Conservation (phyloP, 2,888 invertebrate species). For the Ephialtes manifestator region DNA sequence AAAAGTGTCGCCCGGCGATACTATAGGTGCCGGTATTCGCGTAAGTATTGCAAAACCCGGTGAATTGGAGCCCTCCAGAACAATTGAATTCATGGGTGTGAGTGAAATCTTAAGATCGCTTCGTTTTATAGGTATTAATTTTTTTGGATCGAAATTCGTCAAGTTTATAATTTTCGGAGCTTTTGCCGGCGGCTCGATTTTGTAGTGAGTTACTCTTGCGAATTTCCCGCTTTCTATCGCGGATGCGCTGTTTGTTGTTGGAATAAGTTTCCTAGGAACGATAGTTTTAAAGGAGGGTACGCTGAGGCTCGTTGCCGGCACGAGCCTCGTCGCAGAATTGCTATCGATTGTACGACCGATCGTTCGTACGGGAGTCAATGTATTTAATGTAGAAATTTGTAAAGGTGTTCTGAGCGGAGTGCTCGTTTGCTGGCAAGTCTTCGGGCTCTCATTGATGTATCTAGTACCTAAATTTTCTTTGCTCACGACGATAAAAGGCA, state of each 20-base stretch:
- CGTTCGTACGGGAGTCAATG: slow-evolving; percentile 6
- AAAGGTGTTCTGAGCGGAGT: slow-evolving; percentile 43
- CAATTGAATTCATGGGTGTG: slow-evolving; percentile 67
- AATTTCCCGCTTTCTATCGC: slow-evolving; percentile 43
- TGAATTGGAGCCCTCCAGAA: slow-evolving; percentile 63
- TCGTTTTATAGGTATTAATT: slow-evolving; percentile 76
- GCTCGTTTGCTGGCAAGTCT: slow-evolving; percentile 40
- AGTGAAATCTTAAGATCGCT: slow-evolving; percentile 74
- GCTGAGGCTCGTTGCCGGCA: slow-evolving; percentile 36
- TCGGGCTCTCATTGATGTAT: slow-evolving; percentile 53
- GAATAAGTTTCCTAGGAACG: slow-evolving; percentile 56
- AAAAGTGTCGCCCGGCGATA: slow-evolving; percentile 78
- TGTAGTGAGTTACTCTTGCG: slow-evolving; percentile 71
- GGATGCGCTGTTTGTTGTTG: slow-evolving; percentile 35
- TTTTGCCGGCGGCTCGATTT: slow-evolving; percentile 66
- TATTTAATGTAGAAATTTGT: slow-evolving; percentile 24
- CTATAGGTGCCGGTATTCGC: slow-evolving; percentile 73
- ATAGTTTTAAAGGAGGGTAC: slow-evolving; percentile 53
- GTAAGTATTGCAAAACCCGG: slow-evolving; percentile 75
- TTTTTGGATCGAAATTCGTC: slow-evolving; percentile 76
- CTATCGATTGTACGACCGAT: background rate
- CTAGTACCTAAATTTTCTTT: slow-evolving; percentile 74
- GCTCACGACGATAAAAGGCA: slow-evolving; percentile 70
- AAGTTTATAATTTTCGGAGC: slow-evolving; percentile 75
- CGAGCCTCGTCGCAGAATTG: slow-evolving; percentile 4